Evolutionary conservation across 1,140 invertebrate species (phyloP), one percentile per base, ranked within the genome.

Genomic region (Psilanteris sp.): DNA sequence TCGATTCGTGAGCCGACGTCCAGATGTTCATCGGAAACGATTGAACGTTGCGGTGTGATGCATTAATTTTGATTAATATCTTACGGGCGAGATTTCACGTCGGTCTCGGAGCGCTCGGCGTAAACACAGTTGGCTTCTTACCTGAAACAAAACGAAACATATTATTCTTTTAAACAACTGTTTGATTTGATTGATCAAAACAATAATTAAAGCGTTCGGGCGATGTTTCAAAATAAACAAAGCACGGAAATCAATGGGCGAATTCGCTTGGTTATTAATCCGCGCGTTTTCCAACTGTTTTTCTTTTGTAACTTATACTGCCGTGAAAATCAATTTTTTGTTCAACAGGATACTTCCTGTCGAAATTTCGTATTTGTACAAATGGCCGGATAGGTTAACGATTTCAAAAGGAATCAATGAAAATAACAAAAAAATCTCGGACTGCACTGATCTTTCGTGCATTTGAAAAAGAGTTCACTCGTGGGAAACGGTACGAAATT

Each of bases 31-130:
- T 50, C 50, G 50, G 43, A 16, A n/a, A 5, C 43, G 50, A 72
- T 57, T 64, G 68, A 62, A 61, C 31, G 37, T 24, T 39, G 14
- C 37, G 31, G 67, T 39, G 67, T 34, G 36, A 72, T 44, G 24
- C 41, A 55, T 41, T 72, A 64, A 72, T 64, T 64, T 72, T 64
- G 57, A 72, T 72, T 72, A 72, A 72, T 72, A 57, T 50, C 68
- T 64, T 62, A 64, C 59, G 4, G 39, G 0, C 24, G 8, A 32
- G 46, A 16, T 10, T 50, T 46, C 29, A 22, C 8, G 46, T 31
- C 9, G 22, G 16, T 31, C 36, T 55, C 39, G 37, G 11, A 41
- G 13, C 7, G 22, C 31, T 11, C 41, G 20, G 8, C 10, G 52
- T 48, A 50, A 68, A 57, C 64, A 59, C 27, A 41, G 4, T 36